Evolutionary conservation across 1,140 invertebrate genomes (phyloP), one percentile per base, ranked within the genome.

Genomic region (Hylaeus anthracinus): DNA sequence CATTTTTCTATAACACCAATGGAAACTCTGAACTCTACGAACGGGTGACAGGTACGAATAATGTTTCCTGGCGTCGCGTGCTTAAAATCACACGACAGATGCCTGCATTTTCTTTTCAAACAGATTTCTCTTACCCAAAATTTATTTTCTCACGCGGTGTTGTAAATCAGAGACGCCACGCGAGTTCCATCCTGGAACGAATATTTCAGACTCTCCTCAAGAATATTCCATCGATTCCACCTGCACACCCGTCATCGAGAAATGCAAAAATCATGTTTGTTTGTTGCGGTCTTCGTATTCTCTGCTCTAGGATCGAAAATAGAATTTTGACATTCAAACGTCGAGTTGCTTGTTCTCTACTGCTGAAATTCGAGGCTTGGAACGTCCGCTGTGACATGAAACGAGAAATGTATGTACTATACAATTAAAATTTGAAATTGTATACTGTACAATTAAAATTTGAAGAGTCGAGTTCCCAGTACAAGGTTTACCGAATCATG

Each of bases 21-120:
- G 60, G 9, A 26, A 39, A 39, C 60, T 9, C 5, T 2, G 60
- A 39, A 39, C 60, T 9, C 5, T 2, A 37, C 6, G 39, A 5
- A 39, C 39, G 61, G 5, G 61, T 43, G 61, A 64, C 61, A 64
- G 15, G 61, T 43, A 64, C 61, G 61, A 64, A 64, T 64, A 64
- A 64, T 14, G 61, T 41, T 64, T 43, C 61, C 37, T 15, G 39
- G 26, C 12, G 61, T 51, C 45, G 65, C 43, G n/a, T 45, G 65
- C n/a, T 67, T 67, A 67, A 48, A 67, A 48, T 67, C 65, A 45
- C 45, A 67, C 48, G 43, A 65, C 45, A 67, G 48, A 67, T 51
- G 65, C 15, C 26, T 15, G 65, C 65, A 67, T 51, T 51, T 51
- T 67, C 45, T 51, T 51, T 5, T 26, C n/a, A 53, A 67, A 67